A percentile compares a stretch with the other conserved stretches of the same genome.
These are phyloP conservation scores for Acanthurus lineatus DNA, from an alignment of 2,797 vertebrate genomes.

Conservation along the genomic window DNA sequence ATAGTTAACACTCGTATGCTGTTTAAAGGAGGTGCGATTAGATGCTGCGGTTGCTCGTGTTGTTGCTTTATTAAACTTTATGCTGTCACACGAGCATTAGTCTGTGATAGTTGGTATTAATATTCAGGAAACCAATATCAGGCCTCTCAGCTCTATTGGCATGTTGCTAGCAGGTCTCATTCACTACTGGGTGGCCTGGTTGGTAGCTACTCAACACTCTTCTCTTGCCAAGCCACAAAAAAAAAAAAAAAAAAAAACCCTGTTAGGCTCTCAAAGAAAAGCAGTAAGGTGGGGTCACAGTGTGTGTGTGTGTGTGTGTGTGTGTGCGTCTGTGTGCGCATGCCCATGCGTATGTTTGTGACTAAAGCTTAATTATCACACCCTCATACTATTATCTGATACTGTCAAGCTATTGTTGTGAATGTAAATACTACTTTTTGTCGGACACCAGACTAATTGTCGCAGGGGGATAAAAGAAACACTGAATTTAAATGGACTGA, in stretches of 20 bases:
- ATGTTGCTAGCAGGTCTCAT: slow-evolving; percentile 66
- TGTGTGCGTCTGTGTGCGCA: slow-evolving; percentile 10
- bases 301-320: slow-evolving; percentile 21
- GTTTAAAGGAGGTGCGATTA: not conserved
- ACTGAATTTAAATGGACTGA: slow-evolving; percentile 49
- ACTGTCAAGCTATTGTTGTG: slow-evolving; percentile 43
- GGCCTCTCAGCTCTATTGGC: slow-evolving; percentile 57
- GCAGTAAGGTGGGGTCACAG: slow-evolving; percentile 46
- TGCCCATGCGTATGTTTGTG: slow-evolving; percentile 26
- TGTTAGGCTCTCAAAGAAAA: slow-evolving; percentile 66
- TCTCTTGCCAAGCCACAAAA: slow-evolving; percentile 77
- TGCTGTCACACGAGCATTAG: not conserved
- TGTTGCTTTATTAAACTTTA: slow-evolving; percentile 15
- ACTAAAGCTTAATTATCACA: slow-evolving; percentile 43
- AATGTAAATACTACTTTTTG: slow-evolving; percentile 65
- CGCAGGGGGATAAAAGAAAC: slow-evolving; percentile 50
- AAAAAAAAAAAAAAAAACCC: slow-evolving; percentile 9
- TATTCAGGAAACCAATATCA: slow-evolving; percentile 62
- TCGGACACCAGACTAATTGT: slow-evolving; percentile 54
- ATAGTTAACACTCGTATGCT: not conserved
- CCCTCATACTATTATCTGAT: slow-evolving; percentile 33
- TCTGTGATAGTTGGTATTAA: slow-evolving; percentile 40
- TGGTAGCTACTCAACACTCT: slow-evolving; percentile 63
- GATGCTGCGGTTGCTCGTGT: not conserved
- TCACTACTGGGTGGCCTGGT: slow-evolving; percentile 82